Percentiles rank a stretch among this genome's conserved stretches.
phyloP scores from a whole-genome alignment of 2,888 invertebrate genomes.

The Macaria notata region DNA sequence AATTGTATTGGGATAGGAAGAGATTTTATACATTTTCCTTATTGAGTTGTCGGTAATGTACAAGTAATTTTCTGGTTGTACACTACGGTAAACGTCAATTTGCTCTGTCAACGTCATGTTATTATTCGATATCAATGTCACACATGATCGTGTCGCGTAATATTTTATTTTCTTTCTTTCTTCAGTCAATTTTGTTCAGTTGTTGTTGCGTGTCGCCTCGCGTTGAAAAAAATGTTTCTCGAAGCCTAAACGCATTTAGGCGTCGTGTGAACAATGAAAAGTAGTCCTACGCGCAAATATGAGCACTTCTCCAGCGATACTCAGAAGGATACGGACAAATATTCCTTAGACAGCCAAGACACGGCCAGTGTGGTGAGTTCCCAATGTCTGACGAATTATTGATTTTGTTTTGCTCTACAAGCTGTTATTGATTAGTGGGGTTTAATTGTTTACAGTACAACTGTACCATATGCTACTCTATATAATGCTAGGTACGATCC shows the following conservation, averaged over 20 bases:
- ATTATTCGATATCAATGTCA: conserved; percentile 1
- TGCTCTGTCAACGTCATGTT: too few species aligned
- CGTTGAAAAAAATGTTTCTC: conserved; percentile 66
- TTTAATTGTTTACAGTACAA: conserved; percentile 31
- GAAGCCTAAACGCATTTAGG: conserved; percentile 59
- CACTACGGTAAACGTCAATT: too few species aligned
- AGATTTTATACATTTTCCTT: too few species aligned
- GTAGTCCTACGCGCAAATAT: conserved; percentile 78
- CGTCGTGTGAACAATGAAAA: conserved; percentile 77
- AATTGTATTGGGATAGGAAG: too few species aligned
- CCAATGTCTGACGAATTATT: conserved; percentile 37
- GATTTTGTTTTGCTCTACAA: conserved; percentile 34
- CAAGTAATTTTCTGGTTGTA: too few species aligned
- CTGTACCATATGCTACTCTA: conserved; percentile 18
- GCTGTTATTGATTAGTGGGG: conserved; percentile 66
- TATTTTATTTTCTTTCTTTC: conserved; percentile 17
- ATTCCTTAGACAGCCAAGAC: conserved; percentile 78
- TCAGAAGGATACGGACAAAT: conserved; percentile 75
- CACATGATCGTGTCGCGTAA: conserved; percentile 1
- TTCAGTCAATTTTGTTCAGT: conserved; percentile 52
- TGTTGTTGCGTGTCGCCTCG: conserved; percentile 59
- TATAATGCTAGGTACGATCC: conserved; percentile 1
- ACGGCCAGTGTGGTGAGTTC: conserved; percentile 79
- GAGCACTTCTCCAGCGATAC: conserved; percentile 74
- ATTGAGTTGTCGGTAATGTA: too few species aligned